Evolutionary conservation across 1,140 invertebrate genomes (phyloP), one percentile per base, ranked within the genome.

Genomic region (Maniola jurtina): DNA sequence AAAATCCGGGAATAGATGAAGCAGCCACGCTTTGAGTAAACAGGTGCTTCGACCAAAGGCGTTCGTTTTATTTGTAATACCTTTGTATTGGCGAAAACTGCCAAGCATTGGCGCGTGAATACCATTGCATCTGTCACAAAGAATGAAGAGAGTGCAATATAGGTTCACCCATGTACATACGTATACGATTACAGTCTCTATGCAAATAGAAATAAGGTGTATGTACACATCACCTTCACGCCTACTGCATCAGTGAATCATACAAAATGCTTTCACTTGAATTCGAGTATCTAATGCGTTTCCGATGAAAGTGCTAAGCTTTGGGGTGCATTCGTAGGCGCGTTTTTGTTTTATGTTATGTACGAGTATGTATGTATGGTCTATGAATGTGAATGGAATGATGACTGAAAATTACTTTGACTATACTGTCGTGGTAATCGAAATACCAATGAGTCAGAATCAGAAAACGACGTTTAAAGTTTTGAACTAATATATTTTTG

Each of bases 111-210:
- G 62, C 64, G 70, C 65, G 63, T 67, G 62, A 72, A 75, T 55
- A 60, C 59, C 47, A 72, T 64, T 63, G 70, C 61, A 66, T 66
- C 33, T 55, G 66, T 66, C 67, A 75, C 67, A 66, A 73, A 68
- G 54, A 66, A 59, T 25, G 58, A 64, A 47, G 14, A 50, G 66
- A 66, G 58, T 48, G 40, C 33, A 68, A 65, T 73, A 61, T 42
- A 40, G 13, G 15, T 15, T 16, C 38, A 33, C 55, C 2, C 33
- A 13, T 10, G 16, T 47, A 38, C 7, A 35, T 47, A 65, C 16
- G 38, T 13, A 35, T 0, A 34, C 15, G 48, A 55, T 55, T 34
- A 13, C 34, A 34, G n/a, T 14, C 35, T 56, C 6, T 59, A 40
- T 64, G 42, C 13, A 25, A 25, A 55, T 45, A 57, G 16, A 57